phyloP scores from a whole-genome alignment of 2,797 vertebrate genomes.

The Danio kyathit region DNA sequence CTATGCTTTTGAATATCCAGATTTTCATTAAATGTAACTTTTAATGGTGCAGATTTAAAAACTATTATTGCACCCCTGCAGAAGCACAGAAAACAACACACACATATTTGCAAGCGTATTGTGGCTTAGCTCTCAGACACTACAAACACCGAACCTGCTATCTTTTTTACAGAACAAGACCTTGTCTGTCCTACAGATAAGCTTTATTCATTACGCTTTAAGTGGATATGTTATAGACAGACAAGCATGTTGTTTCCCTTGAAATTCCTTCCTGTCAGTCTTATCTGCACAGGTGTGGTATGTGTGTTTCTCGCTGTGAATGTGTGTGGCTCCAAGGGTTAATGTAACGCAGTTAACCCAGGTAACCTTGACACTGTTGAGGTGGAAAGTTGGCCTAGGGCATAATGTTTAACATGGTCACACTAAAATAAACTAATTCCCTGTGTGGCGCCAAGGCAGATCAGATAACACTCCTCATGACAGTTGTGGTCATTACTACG shows the following conservation, averaged over 20 bases:
- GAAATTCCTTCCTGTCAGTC: slow-evolving; percentile 56
- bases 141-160: slow-evolving; percentile 12
- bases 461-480: slow-evolving; percentile 64
- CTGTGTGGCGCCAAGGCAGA: slow-evolving; percentile 61
- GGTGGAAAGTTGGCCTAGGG: slow-evolving; percentile 44
- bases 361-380: slow-evolving; percentile 53
- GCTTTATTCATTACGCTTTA: slow-evolving; percentile 62
- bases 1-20: no score
- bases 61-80: slow-evolving; percentile 30
- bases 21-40: no score
- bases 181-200: slow-evolving; percentile 70
- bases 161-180: slow-evolving; percentile 53
- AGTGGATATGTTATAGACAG: slow-evolving; percentile 62
- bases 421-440: slow-evolving; percentile 63
- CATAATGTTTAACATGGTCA: slow-evolving; percentile 52
- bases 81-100: slow-evolving; percentile 37
- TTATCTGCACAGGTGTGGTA: slow-evolving; percentile 34
- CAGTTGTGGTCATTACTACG: slow-evolving; percentile 52
- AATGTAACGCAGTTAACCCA: not conserved
- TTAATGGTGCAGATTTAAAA: not conserved
- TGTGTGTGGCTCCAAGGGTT: slow-evolving; percentile 35
- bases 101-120: slow-evolving; percentile 30
- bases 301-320: slow-evolving; percentile 6
- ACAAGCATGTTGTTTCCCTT: slow-evolving; percentile 39
- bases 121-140: slow-evolving; percentile 48